These are phyloP conservation scores for Fregata magnificens DNA, from an alignment of 2,113 vertebrate species.

Conservation along the genomic window DNA sequence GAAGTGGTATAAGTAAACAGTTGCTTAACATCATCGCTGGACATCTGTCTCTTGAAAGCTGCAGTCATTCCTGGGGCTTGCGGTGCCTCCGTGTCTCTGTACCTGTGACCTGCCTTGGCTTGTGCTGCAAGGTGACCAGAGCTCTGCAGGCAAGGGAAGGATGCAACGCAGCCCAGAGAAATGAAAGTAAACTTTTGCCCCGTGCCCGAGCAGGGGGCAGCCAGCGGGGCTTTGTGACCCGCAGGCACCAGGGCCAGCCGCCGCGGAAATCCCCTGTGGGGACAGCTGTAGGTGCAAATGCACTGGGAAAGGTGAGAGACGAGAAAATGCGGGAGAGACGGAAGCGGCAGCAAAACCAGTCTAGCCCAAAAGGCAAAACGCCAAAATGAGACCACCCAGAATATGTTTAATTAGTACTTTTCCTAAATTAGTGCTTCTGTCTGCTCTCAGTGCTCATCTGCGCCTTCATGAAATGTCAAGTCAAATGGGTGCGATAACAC, in stretches of 20 bases:
- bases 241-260: not conserved
- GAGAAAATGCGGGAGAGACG: constrained; percentile 1
- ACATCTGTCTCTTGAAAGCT: not conserved
- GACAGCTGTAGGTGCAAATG: not conserved
- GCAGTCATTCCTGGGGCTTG: not conserved
- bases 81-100: not conserved
- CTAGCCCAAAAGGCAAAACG: not conserved
- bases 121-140: not conserved
- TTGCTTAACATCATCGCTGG: not conserved
- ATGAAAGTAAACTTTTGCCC: not conserved
- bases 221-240: not conserved
- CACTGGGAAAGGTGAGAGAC: not conserved
- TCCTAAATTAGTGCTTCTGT: not conserved
- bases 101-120: not conserved
- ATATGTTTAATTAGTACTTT: not conserved
- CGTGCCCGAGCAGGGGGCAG: not conserved
- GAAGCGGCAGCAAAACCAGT: not conserved
- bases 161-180: not conserved
- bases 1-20: not conserved
- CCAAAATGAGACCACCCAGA: constrained; percentile 48
- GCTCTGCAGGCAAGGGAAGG: not conserved
- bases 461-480: not conserved
- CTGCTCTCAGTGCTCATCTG: not conserved
- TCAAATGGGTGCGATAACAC: not conserved
- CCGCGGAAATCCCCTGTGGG: not conserved